Base-by-base conservation (phyloP, 2,113 vertebrate species). In the Conger conger region DNA sequence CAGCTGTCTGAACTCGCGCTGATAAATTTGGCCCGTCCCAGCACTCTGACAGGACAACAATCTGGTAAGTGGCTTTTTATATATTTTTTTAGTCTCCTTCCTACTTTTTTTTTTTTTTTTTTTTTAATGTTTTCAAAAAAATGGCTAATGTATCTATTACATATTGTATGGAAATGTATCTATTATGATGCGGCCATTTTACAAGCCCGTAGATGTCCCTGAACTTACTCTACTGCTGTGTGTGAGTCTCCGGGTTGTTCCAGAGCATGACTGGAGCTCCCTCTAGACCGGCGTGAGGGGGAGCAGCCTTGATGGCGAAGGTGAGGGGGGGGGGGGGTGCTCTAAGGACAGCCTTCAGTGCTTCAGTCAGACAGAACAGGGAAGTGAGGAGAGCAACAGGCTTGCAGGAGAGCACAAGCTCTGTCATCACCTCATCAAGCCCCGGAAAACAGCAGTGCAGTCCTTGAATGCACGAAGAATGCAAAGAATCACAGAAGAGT, bases 1-100 rank as follows among this genome's bases (percentile, higher is more conserved):
- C 86, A 86, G 83, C 82, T 85, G 84, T 60, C 83, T 82, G 86
- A 84, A 85, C 86, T 20, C 80, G 50, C 78, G 76, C 27, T 82
- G 54, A 85, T 80, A 86, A 36, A 80, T 38, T 76, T 73, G n/a
- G 68, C 68, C 11, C 16, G 6, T 83, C 20, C 30, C 63, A 35
- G 20, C 8, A 16, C 79, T 81, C 63, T 27, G 76, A 57, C 36
- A 37, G 83, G 11, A 80, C 84, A 85, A 50, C 79, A 85, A 85
- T 85, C 40, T 81, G 78, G 81, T 86, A 84, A 83, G 84, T 82
- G 86, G 50, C 57, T 42, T n/a, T n/a, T n/a, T n/a, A n/a, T n/a
- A n/a, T n/a, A 60, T 60, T 18, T 60, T 60, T 60, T 60, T 60
- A 18, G 20, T 60, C 20, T 60, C 57, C 57, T 23, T 60, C 57